These are phyloP conservation scores for Phymastichus coffea DNA, from an alignment of 1,140 invertebrate species.

Conservation along the genomic window DNA sequence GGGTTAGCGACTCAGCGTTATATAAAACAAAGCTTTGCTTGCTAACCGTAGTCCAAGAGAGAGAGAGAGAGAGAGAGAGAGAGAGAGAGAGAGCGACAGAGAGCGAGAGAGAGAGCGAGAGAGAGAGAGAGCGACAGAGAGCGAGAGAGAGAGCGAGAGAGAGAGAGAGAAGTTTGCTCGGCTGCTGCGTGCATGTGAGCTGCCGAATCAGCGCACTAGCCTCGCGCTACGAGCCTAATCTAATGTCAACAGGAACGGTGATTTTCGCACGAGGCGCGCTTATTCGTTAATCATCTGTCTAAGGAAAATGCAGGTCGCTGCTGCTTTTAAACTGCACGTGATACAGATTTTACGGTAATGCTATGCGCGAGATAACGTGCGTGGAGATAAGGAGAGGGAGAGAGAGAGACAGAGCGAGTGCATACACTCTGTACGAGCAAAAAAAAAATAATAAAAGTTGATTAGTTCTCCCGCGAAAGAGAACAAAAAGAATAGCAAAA, in stretches of 20 bases:
- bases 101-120: too few relatives aligned
- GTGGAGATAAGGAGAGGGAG: slow-evolving; percentile 4
- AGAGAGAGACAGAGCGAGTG: too few relatives aligned
- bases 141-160: too few relatives aligned
- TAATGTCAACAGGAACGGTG: slow-evolving; percentile 48
- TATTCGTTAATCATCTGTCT: slow-evolving; percentile 12
- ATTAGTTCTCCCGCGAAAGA: not conserved
- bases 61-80: too few relatives aligned
- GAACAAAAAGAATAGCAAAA: too few relatives aligned
- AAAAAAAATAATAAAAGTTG: not conserved
- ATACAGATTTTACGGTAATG: slow-evolving; percentile 16
- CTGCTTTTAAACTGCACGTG: slow-evolving; percentile 1
- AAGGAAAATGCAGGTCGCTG: slow-evolving; percentile 12
- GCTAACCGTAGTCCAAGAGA: slow-evolving; percentile 10
- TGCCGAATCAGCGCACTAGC: slow-evolving; percentile 46
- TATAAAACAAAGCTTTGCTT: slow-evolving; percentile 54
- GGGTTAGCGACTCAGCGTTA: slow-evolving; percentile 52
- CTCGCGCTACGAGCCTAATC: slow-evolving; percentile 36
- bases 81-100: too few relatives aligned
- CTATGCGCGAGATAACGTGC: slow-evolving; percentile 20
- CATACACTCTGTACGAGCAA: too few relatives aligned
- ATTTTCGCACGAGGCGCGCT: slow-evolving; percentile 22
- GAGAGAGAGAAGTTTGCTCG: too few relatives aligned
- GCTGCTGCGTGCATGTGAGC: slow-evolving; percentile 18
- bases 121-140: too few relatives aligned